These are phyloP conservation scores for Drepanosiphum platanoidis DNA, from an alignment of 2,888 invertebrate species.

Conservation along the genomic window DNA sequence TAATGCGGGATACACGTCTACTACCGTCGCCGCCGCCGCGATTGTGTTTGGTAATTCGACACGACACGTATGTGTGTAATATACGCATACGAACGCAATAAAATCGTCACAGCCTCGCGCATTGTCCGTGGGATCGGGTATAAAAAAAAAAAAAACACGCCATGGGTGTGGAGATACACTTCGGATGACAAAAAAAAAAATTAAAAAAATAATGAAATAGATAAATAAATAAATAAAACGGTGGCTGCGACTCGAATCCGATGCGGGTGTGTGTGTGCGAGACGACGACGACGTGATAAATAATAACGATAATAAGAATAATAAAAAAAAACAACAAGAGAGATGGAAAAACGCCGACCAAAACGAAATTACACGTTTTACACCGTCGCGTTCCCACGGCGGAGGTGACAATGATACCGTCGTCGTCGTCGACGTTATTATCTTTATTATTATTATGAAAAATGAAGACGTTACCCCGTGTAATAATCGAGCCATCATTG, in stretches of 20 bases:
- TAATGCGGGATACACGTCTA: too few relatives aligned
- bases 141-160: not conserved
- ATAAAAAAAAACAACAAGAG: not conserved
- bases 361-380: conserved; percentile 49
- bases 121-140: not conserved
- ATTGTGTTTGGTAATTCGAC: conserved; percentile 3
- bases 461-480: conserved; percentile 55
- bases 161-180: not conserved
- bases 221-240: conserved; percentile 25
- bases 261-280: conserved; percentile 22
- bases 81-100: conserved; percentile 6
- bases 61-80: too few relatives aligned
- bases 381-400: conserved; percentile 44
- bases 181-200: conserved; percentile 46
- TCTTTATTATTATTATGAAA: conserved; percentile 5
- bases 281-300: conserved; percentile 26
- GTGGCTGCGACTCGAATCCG: conserved; percentile 40
- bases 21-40: not conserved
- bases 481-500: conserved; percentile 59
- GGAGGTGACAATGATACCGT: not conserved
- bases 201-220: not conserved
- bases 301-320: conserved; percentile 5
- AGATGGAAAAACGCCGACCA: conserved; percentile 57
- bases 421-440: not conserved
- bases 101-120: not conserved